A percentile compares a stretch with the other conserved stretches of the same genome.
Conservation (phyloP, 2,113 vertebrate genomes). For the Tor tambroides region DNA sequence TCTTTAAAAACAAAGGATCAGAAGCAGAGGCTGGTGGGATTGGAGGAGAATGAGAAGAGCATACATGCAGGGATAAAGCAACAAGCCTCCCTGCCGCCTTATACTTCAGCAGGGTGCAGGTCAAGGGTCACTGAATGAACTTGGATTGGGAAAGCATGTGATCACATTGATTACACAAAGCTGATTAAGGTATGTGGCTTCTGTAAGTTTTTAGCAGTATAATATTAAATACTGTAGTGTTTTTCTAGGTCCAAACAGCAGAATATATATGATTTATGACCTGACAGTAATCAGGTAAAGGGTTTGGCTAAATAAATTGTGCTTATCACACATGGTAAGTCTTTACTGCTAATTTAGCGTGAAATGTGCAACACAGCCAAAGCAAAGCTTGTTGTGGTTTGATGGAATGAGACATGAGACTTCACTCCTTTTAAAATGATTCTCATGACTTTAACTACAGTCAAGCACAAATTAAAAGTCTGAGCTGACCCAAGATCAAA, state of each 20-base stretch:
- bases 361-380: slow-evolving; percentile 5
- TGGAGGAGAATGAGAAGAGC: slow-evolving; percentile 1
- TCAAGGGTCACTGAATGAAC: slow-evolving; percentile 37
- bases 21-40: background rate
- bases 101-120: slow-evolving; percentile 27
- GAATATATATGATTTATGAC: background rate
- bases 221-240: background rate
- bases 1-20: slow-evolving; percentile 53
- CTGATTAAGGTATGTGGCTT: slow-evolving; percentile 15
- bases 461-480: slow-evolving; percentile 66
- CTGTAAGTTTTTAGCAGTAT: background rate
- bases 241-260: background rate
- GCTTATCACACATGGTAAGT: background rate
- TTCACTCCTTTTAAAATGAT: background rate
- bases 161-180: slow-evolving; percentile 21
- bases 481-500: slow-evolving; percentile 64
- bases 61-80: slow-evolving; percentile 49
- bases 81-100: slow-evolving; percentile 29
- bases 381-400: slow-evolving; percentile 8
- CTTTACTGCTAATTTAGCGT: background rate
- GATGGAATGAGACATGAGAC: slow-evolving; percentile 28
- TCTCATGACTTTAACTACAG: slow-evolving; percentile 57
- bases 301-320: slow-evolving; percentile 1
- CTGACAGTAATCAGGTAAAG: background rate
- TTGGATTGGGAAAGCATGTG: slow-evolving; percentile 1